Conservation (phyloP, 1,140 invertebrate genomes). For the Lepidotrigona ventralis region DNA sequence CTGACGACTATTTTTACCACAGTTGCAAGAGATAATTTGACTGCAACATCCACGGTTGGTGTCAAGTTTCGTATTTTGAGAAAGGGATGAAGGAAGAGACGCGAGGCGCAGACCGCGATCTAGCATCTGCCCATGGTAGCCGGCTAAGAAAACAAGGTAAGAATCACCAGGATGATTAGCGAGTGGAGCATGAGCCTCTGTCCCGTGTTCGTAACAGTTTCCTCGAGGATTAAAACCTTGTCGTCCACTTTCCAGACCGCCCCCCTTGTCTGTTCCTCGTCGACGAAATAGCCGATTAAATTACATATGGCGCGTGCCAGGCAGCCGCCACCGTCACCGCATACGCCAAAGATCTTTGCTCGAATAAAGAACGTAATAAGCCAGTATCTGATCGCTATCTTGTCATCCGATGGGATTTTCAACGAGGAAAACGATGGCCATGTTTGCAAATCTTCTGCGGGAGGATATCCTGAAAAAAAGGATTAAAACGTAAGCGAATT, state of each 20-base stretch:
- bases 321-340: conserved; percentile 57
- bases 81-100: conserved; percentile 62
- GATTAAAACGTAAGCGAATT: too few relatives aligned
- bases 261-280: conserved; percentile 31
- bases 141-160: conserved; percentile 72
- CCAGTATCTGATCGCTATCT: conserved; percentile 36
- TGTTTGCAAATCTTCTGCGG: not conserved
- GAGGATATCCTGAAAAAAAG: too few relatives aligned
- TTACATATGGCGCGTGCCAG: conserved; percentile 77
- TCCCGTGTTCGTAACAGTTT: conserved; percentile 67
- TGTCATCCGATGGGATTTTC: conserved; percentile 35
- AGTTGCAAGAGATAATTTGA: not conserved
- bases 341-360: conserved; percentile 28
- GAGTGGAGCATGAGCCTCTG: conserved; percentile 42
- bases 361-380: conserved; percentile 44
- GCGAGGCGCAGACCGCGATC: not conserved
- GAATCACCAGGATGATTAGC: conserved; percentile 63
- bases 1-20: not conserved
- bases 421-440: not conserved
- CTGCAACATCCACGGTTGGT: not conserved
- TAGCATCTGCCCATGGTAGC: conserved; percentile 64
- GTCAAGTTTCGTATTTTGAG: conserved; percentile 68
- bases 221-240: conserved; percentile 58
- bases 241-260: conserved; percentile 8
- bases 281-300: conserved; percentile 77